Evolutionary conservation across 30 jellyfish, hydroid and myxozoan genomes (phyloP).

Genomic region (Sanderia malayensis): DNA sequence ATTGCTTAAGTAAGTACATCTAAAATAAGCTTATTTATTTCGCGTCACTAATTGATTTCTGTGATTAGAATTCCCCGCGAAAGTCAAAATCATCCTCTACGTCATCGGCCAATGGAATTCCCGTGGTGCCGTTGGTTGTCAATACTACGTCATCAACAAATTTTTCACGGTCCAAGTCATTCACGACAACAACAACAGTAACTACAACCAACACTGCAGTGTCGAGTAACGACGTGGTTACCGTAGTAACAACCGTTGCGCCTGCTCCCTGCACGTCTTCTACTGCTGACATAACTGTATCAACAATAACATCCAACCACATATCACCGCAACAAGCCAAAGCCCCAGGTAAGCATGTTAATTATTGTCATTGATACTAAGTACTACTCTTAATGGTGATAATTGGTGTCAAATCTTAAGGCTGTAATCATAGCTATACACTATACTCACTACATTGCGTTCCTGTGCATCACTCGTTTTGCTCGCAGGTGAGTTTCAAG

Average conservation of each 20-base stretch:
- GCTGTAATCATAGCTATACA: no score
- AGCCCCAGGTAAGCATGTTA: no score
- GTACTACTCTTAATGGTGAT: no score
- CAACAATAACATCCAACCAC: not conserved
- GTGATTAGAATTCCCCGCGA: constrained; percentile 57
- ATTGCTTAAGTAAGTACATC: no score
- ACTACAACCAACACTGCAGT: constrained; percentile 7
- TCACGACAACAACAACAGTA: constrained; percentile 42
- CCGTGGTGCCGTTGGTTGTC: constrained; percentile 21
- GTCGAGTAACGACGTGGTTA: not conserved
- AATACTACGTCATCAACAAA: constrained; percentile 41
- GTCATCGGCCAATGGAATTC: constrained; percentile 39
- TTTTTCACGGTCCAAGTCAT: constrained; percentile 40
- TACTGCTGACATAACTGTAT: not conserved
- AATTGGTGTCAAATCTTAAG: no score
- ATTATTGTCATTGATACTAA: no score
- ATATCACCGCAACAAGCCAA: no score
- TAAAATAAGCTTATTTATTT: no score
- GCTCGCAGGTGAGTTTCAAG: no score
- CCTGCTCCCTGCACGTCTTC: constrained; percentile 30
- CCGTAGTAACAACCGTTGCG: constrained; percentile 18
- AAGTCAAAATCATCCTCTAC: constrained; percentile 57
- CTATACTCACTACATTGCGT: no score
- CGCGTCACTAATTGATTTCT: no score
- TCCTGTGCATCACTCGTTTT: no score